Conservation (phyloP, 92 coral and sea anemone genomes). For the Palythoa grandis region DNA sequence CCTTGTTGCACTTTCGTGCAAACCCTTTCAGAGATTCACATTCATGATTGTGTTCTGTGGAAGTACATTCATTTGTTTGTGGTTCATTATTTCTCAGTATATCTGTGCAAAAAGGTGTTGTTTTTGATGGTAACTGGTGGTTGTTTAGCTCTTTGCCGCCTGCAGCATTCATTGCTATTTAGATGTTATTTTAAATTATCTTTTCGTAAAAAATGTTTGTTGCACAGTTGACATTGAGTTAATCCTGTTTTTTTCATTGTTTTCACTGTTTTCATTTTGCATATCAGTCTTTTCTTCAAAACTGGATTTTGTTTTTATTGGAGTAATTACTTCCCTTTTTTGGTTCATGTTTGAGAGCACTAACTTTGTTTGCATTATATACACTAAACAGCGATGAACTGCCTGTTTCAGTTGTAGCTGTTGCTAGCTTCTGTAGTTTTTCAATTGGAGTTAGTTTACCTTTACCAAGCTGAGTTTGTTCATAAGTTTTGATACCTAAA, state of each 20-base stretch:
- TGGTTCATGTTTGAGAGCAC: background rate
- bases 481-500: background rate
- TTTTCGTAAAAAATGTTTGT: background rate
- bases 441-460: background rate
- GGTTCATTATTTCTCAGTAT: background rate
- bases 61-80: background rate
- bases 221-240: background rate
- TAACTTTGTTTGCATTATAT: background rate
- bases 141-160: background rate
- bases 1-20: conserved; percentile 11
- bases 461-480: background rate
- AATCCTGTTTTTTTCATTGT: no score
- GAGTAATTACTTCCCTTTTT: background rate
- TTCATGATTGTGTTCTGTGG: background rate
- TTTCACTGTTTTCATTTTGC: background rate
- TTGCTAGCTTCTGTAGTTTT: conserved; percentile 4
- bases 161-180: background rate
- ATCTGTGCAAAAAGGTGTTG: background rate
- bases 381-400: conserved; percentile 5
- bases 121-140: background rate
- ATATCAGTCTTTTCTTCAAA: background rate
- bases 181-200: background rate
- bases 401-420: background rate
- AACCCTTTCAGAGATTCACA: background rate
- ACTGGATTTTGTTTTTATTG: background rate